Evolutionary conservation across 1,140 invertebrate species (phyloP).

Genomic region (Apis mellifera): DNA sequence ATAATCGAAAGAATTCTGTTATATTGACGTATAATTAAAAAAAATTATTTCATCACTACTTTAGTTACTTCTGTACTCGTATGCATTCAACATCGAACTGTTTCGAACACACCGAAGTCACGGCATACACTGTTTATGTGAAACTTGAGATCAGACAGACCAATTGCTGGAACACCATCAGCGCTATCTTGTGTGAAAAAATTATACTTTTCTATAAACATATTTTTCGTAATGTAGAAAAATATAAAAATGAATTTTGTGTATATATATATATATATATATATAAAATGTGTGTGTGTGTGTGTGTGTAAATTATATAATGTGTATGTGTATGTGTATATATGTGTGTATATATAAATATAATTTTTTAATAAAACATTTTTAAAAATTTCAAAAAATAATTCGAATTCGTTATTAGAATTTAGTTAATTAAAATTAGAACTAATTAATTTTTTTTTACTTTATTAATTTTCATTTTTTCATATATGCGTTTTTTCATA

Average conservation of each 20-base stretch:
- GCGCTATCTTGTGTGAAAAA: slow-evolving; percentile 9
- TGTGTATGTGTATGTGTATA: too few relatives aligned
- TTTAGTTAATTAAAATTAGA: neutral
- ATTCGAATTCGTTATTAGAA: too few relatives aligned
- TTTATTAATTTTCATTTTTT: neutral
- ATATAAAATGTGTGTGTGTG: too few relatives aligned
- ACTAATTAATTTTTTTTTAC: neutral
- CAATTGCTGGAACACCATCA: slow-evolving; percentile 2
- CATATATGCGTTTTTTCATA: too few relatives aligned
- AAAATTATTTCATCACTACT: slow-evolving; percentile 19
- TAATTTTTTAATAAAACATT: neutral
- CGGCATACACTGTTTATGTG: slow-evolving; percentile 32
- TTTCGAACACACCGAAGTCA: slow-evolving; percentile 30
- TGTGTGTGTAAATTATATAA: too few relatives aligned
- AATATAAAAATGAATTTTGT: neutral
- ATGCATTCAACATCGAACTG: slow-evolving; percentile 27
- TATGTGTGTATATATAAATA: too few relatives aligned
- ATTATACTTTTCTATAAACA: neutral
- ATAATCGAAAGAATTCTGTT: too few relatives aligned
- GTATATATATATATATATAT: too few relatives aligned
- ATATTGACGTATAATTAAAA: neutral
- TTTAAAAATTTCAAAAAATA: too few relatives aligned
- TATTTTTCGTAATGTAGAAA: neutral
- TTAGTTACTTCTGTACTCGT: slow-evolving; percentile 1
- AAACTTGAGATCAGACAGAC: slow-evolving; percentile 32